Conservation (phyloP, 2,797 vertebrate species). For the Antennarius maculatus region DNA sequence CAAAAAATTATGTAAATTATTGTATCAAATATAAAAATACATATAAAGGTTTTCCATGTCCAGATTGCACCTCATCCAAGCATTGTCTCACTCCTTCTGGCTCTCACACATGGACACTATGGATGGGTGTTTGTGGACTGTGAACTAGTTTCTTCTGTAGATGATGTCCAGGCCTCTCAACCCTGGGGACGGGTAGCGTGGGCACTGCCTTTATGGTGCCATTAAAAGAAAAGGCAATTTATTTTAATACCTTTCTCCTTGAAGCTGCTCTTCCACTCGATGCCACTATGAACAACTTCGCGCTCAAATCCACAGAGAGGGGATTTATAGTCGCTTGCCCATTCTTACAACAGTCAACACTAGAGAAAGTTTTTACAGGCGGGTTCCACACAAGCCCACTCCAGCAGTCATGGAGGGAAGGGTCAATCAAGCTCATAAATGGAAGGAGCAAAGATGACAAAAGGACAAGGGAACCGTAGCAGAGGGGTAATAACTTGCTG, state of each 20-base stretch:
- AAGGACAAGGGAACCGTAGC: constrained; percentile 23
- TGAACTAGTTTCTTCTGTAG: too few species aligned
- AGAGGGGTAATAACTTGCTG: constrained; percentile 57
- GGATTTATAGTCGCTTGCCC: constrained; percentile 43
- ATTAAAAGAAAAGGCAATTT: constrained; percentile 67
- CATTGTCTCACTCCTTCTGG: too few species aligned
- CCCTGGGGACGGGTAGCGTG: too few species aligned
- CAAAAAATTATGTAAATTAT: too few species aligned
- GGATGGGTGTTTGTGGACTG: too few species aligned
- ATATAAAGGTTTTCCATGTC: too few species aligned
- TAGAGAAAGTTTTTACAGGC: constrained; percentile 42
- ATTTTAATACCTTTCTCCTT: constrained; percentile 62
- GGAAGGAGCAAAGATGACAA: constrained; percentile 38
- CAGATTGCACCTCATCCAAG: too few species aligned
- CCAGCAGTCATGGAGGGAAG: constrained; percentile 28
- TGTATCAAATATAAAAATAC: too few species aligned
- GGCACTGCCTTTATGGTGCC: constrained; percentile 44
- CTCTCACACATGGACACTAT: too few species aligned
- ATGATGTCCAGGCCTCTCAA: too few species aligned
- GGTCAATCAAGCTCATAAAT: constrained; percentile 61
- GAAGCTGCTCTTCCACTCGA: constrained; percentile 29
- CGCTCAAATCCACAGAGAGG: constrained; percentile 35
- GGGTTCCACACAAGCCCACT: constrained; percentile 9
- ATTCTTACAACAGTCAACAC: constrained; percentile 52
- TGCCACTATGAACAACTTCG: constrained; percentile 13